These are phyloP conservation scores for Tenthredo mesomela DNA, from an alignment of 2,888 invertebrate genomes.

Conservation along the genomic window DNA sequence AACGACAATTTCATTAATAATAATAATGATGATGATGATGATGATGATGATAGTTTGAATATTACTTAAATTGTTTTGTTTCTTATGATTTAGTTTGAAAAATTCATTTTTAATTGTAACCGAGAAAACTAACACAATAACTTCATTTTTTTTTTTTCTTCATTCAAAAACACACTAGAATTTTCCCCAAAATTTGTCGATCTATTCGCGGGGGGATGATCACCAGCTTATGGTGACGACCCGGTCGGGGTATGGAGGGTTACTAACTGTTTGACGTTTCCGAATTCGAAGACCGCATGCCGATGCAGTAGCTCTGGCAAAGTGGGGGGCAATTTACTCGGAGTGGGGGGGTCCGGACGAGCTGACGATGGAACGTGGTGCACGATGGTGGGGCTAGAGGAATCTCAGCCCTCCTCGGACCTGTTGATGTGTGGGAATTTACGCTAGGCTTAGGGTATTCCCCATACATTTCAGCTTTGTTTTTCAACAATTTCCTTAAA, in stretches of 20 bases:
- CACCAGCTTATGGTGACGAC: conserved; percentile 60
- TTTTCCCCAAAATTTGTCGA: background rate
- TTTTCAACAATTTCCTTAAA: background rate
- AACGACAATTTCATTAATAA: background rate
- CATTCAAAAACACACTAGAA: background rate
- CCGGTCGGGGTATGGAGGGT: conserved; percentile 71
- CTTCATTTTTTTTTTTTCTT: background rate
- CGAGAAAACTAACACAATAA: background rate
- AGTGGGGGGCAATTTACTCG: conserved; percentile 56
- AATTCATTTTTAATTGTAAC: background rate
- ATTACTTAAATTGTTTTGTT: background rate
- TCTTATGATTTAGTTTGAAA: background rate
- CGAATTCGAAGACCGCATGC: conserved; percentile 76
- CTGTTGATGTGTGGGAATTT: conserved; percentile 78
- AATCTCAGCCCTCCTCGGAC: conserved; percentile 71
- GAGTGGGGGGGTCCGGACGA: conserved; percentile 61
- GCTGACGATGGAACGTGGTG: conserved; percentile 62
- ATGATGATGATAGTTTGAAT: background rate
- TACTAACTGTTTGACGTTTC: conserved; percentile 78
- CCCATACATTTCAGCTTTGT: background rate
- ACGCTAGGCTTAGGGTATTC: conserved; percentile 61
- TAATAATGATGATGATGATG: background rate
- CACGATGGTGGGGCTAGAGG: conserved; percentile 62
- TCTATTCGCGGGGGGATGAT: conserved; percentile 42
- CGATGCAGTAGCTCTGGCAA: conserved; percentile 69